Evolutionary conservation across 2,888 invertebrate genomes (phyloP), one percentile per base, ranked within the genome.

Genomic region (Synergus laeviventris): DNA sequence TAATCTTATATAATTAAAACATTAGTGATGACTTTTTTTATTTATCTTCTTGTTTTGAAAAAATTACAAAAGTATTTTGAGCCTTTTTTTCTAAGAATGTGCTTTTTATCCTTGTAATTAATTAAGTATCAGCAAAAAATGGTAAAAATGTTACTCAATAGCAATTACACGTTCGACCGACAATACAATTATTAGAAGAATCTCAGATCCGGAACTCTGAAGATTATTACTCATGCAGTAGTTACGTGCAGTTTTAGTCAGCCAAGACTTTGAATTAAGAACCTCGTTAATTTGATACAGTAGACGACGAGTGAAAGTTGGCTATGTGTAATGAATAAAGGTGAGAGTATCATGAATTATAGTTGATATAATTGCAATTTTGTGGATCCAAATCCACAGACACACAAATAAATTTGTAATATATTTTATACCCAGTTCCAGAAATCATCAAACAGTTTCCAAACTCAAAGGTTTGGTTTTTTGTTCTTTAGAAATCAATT

Each of bases 121-220:
- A 31, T 74, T 36, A 31, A 18, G 36, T 60, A 8, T 8, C 24
- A 56, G 49, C 18, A 31, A 38, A 38, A n/a, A 18, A 54, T 21
- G 38, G 39, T 31, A 38, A 31, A 45, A 54, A 56, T 24, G 70
- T 24, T 74, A 70, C 12, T 38, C 16, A 31, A 77, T 74, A 42
- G 31, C 18, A 24, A 39, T 36, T 59, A 42, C 3, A 12, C 12
- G 7, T 8, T 49, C n/a, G 49, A 9, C 21, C 54, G 21, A 21
- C 54, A 56, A n/a, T 7, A 66, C 18, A 75, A 39, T 66, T 60
- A 75, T n/a, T 24, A 31, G 60, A 73, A 54, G 31, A 59, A 76
- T 62, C 24, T 42, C 16, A 70, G 49, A 62, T 38, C 70, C 70
- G 70, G 70, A 31, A 9, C 42, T 66, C n/a, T 56, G 56, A 21